Conservation (phyloP, 1,140 invertebrate species). For the Heliothis virescens region DNA sequence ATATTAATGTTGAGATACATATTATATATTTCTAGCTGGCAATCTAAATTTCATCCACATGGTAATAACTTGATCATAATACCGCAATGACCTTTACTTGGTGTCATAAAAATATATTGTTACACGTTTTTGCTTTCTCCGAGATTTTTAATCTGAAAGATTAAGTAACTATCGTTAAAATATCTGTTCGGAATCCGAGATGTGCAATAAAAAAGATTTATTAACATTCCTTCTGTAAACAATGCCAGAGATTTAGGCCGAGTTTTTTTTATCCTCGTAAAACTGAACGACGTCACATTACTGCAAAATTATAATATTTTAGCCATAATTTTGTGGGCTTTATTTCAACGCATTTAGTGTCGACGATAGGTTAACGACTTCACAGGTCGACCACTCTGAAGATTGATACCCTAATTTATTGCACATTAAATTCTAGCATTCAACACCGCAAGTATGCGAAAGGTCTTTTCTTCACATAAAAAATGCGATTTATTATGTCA, state of each 20-base stretch:
- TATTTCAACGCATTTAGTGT: conserved; percentile 33
- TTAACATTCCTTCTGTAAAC: background rate
- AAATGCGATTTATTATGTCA: conserved; percentile 22
- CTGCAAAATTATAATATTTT: conserved; percentile 39
- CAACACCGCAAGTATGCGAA: conserved; percentile 24
- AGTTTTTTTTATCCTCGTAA: conserved; percentile 15
- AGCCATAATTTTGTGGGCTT: conserved; percentile 21
- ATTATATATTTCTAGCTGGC: background rate
- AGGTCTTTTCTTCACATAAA: conserved; percentile 8
- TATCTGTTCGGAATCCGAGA: conserved; percentile 31
- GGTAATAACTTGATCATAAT: conserved; percentile 11
- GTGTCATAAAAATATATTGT: conserved; percentile 22
- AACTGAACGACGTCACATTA: conserved; percentile 14
- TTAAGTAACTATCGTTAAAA: conserved; percentile 44
- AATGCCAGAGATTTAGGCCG: conserved; percentile 9
- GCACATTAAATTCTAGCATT: conserved; percentile 17
- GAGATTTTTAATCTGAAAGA: conserved; percentile 39
- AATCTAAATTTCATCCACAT: conserved; percentile 19
- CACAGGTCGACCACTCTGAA: conserved; percentile 14
- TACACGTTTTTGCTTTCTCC: conserved; percentile 31
- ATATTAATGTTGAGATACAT: background rate
- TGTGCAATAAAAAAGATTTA: conserved; percentile 43
- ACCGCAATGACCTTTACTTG: conserved; percentile 16
- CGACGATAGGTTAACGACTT: conserved; percentile 38
- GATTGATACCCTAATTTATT: conserved; percentile 40